phyloP scores from a whole-genome alignment of 1,140 invertebrate genomes.

The Drosophila athabasca region DNA sequence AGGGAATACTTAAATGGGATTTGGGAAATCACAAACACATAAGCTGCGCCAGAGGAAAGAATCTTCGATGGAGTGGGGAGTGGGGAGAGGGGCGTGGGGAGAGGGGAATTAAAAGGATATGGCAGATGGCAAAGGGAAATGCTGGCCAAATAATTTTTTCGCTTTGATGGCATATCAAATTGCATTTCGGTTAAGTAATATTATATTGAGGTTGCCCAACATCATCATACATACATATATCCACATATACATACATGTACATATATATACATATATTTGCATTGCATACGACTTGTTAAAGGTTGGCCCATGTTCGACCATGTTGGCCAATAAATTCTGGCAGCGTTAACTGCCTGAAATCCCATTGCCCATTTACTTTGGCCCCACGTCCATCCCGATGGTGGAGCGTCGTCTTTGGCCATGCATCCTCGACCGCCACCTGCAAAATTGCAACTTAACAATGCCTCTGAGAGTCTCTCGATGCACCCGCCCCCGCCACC shows the following conservation, averaged over 20 bases:
- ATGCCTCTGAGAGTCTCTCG: slow-evolving; percentile 60
- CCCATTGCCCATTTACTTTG: slow-evolving; percentile 73
- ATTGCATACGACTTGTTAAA: slow-evolving; percentile 52
- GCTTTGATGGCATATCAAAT: slow-evolving; percentile 68
- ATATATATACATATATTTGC: slow-evolving; percentile 25
- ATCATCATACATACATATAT: slow-evolving; percentile 1
- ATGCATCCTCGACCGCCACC: slow-evolving; percentile 52
- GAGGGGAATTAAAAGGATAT: slow-evolving; percentile 42
- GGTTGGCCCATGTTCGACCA: slow-evolving; percentile 16
- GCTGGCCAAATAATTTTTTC: slow-evolving; percentile 29
- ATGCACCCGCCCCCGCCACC: slow-evolving; percentile 13
- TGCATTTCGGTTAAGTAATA: slow-evolving; percentile 66
- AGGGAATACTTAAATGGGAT: slow-evolving; percentile 79
- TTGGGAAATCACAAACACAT: slow-evolving; percentile 69
- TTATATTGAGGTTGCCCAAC: slow-evolving; percentile 33
- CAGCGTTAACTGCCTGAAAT: slow-evolving; percentile 75
- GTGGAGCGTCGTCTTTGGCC: slow-evolving; percentile 16
- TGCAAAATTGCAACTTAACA: slow-evolving; percentile 80
- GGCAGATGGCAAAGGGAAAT: slow-evolving; percentile 16
- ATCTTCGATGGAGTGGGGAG: slow-evolving; percentile 16
- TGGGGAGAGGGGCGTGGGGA: slow-evolving; percentile 17
- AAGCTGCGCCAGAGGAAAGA: background rate
- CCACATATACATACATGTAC: background rate
- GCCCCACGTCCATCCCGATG: slow-evolving; percentile 48
- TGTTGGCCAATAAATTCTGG: slow-evolving; percentile 72